Percentiles rank a stretch among this genome's conserved stretches.
phyloP scores from a whole-genome alignment of 2,113 vertebrate species.

The Myanophis thanlyinensis region DNA sequence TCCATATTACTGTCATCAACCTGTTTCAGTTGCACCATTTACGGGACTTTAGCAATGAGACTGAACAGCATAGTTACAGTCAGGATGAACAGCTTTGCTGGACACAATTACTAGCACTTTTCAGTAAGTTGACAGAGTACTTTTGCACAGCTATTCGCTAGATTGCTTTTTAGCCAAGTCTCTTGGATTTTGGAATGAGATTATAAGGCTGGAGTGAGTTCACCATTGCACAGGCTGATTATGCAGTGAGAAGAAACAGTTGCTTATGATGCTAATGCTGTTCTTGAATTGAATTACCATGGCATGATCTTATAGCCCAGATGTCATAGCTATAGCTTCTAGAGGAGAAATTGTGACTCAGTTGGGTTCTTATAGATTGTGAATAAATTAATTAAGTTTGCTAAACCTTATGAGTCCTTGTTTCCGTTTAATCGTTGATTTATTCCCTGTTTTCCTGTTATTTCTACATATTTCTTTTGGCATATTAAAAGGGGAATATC shows the following conservation, averaged over 20 bases:
- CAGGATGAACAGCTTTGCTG: conserved; percentile 88
- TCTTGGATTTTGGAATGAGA: background rate
- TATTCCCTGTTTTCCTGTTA: background rate
- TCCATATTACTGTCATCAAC: conserved; percentile 97
- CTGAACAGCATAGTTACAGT: conserved; percentile 81
- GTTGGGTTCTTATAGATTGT: background rate
- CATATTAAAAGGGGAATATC: background rate
- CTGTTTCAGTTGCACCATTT: conserved; percentile 97
- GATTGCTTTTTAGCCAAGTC: background rate
- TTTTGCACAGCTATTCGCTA: background rate
- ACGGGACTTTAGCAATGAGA: conserved; percentile 85
- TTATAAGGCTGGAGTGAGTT: background rate
- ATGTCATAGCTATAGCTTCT: background rate
- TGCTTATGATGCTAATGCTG: background rate
- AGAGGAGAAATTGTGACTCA: background rate
- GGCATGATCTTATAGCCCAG: background rate
- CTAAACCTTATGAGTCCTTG: background rate
- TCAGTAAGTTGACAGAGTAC: conserved; percentile 76
- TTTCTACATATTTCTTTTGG: too few species aligned
- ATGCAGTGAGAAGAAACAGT: too few species aligned
- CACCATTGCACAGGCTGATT: background rate
- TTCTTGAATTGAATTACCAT: background rate
- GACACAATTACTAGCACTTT: conserved; percentile 93
- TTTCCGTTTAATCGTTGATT: background rate
- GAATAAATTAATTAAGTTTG: background rate